These are phyloP conservation scores for Todus mexicanus DNA, from an alignment of 2,797 vertebrate genomes.

Conservation along the genomic window DNA sequence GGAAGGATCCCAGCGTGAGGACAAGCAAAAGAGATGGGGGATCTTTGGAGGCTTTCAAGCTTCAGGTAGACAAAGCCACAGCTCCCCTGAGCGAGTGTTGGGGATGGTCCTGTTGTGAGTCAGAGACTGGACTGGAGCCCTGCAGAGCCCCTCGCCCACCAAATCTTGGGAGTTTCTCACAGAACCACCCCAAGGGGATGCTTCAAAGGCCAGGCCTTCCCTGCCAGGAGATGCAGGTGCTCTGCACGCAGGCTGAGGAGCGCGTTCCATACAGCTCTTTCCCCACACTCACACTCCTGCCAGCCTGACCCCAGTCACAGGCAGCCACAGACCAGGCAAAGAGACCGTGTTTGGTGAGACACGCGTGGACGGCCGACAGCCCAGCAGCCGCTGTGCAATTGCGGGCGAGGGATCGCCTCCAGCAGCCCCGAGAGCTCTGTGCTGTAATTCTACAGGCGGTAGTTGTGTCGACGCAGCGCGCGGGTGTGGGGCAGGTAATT, in stretches of 20 bases:
- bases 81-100: background rate
- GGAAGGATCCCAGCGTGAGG: background rate
- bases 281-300: background rate
- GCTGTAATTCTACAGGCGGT: background rate
- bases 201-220: background rate
- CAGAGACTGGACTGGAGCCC: background rate
- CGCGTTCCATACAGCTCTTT: background rate
- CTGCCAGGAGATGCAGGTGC: background rate
- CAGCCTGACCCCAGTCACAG: background rate
- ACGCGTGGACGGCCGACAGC: fast-evolving
- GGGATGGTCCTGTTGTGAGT: background rate
- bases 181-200: background rate
- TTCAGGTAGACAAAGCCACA: background rate
- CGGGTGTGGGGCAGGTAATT: constrained; percentile 37
- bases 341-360: fast-evolving
- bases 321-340: background rate
- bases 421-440: fast-evolving
- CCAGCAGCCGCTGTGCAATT: fast-evolving
- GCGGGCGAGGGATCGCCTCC: fast-evolving
- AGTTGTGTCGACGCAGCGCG: background rate
- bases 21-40: background rate
- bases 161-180: background rate
- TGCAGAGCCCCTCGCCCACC: background rate
- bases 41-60: background rate
- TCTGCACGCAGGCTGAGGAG: background rate